phyloP scores from a whole-genome alignment of 2,888 invertebrate genomes.

The Cataglyphis rosenhaueri region DNA sequence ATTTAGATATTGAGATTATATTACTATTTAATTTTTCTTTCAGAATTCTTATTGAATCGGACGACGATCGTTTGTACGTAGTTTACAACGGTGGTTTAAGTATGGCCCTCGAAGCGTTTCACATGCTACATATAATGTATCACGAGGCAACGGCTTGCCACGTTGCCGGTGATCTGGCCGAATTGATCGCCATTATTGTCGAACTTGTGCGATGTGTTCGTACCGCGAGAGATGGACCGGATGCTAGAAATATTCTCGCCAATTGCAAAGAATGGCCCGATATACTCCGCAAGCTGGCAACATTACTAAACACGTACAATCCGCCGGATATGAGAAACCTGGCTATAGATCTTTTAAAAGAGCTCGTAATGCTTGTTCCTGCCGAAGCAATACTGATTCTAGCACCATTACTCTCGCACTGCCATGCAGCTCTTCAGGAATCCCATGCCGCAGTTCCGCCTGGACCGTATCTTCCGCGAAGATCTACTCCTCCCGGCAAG shows the following conservation, averaged over 20 bases:
- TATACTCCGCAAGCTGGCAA: slow-evolving; percentile 94
- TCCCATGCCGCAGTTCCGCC: slow-evolving; percentile 90
- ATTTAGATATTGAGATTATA: not conserved
- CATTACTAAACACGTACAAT: slow-evolving; percentile 95
- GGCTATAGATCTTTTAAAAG: slow-evolving; percentile 92
- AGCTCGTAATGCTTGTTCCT: slow-evolving; percentile 92
- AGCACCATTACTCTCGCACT: slow-evolving; percentile 94
- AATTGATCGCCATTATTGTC: slow-evolving; percentile 92
- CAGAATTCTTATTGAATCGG: slow-evolving; percentile 94
- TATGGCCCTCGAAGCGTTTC: slow-evolving; percentile 91
- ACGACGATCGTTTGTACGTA: slow-evolving; percentile 95
- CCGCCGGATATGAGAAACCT: slow-evolving; percentile 93
- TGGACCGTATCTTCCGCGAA: slow-evolving; percentile 92
- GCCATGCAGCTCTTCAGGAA: slow-evolving; percentile 93
- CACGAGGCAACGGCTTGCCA: slow-evolving; percentile 97
- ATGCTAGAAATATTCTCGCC: slow-evolving; percentile 89
- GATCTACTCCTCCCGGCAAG: slow-evolving; percentile 88
- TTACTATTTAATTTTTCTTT: slow-evolving; percentile 13
- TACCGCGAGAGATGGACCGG: slow-evolving; percentile 89
- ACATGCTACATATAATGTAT: slow-evolving; percentile 96
- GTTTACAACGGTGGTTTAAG: slow-evolving; percentile 95
- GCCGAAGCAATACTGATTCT: slow-evolving; percentile 93
- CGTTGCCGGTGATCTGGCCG: slow-evolving; percentile 93
- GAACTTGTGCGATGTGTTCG: slow-evolving; percentile 91
- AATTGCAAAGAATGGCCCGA: slow-evolving; percentile 95